These are phyloP conservation scores for Cyprinodon variegatus DNA, from an alignment of 2,113 vertebrate species.

Conservation along the genomic window DNA sequence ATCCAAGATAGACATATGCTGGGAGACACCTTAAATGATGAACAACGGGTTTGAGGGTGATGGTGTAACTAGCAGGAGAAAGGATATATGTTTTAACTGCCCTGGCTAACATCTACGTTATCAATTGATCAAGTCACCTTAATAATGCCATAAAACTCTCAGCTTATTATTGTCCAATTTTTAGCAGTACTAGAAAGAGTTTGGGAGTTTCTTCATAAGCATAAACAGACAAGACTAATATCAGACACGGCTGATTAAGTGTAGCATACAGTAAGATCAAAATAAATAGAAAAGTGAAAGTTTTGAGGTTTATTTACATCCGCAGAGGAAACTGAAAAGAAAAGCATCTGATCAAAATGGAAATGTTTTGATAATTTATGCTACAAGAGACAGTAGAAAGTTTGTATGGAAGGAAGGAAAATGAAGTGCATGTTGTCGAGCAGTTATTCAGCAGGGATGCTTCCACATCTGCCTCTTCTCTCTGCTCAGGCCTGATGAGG, in stretches of 20 bases:
- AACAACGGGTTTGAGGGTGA: too few species aligned
- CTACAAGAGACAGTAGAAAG: neutral
- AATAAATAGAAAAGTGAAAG: neutral
- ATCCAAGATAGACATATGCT: too few species aligned
- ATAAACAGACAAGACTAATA: too few species aligned
- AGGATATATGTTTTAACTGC: too few species aligned
- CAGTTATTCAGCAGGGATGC: constrained; percentile 35
- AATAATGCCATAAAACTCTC: too few species aligned
- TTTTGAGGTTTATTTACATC: neutral
- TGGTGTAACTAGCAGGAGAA: too few species aligned
- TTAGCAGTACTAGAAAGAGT: too few species aligned
- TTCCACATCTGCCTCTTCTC: constrained; percentile 32
- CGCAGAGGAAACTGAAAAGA: neutral
- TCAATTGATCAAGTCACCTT: too few species aligned
- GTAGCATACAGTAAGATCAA: neutral
- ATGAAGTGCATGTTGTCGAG: neutral
- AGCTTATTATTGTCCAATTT: too few species aligned
- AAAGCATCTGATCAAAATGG: neutral
- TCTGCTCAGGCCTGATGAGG: constrained; percentile 26
- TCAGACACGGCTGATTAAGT: neutral
- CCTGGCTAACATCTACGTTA: too few species aligned
- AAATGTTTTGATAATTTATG: neutral
- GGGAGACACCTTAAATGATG: too few species aligned
- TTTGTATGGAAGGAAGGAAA: neutral
- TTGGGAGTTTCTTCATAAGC: too few species aligned